These are phyloP conservation scores for Podarcis muralis DNA, from an alignment of 2,113 vertebrate genomes.

Conservation along the genomic window DNA sequence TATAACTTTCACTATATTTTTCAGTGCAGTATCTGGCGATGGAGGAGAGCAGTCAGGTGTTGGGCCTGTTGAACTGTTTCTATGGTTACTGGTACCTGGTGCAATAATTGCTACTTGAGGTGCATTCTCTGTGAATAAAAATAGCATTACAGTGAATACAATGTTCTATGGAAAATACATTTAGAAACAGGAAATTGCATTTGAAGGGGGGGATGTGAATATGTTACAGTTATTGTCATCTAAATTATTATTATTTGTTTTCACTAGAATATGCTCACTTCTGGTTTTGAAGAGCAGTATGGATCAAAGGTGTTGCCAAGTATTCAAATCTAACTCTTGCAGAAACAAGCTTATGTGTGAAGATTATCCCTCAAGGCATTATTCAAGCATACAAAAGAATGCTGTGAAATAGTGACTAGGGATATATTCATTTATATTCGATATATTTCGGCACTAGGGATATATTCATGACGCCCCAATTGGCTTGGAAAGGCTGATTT, in stretches of 20 bases:
- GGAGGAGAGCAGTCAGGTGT: conserved; percentile 98
- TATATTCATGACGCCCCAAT: neutral
- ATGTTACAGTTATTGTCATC: conserved; percentile 5
- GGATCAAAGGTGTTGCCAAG: neutral
- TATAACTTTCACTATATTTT: conserved; percentile 98
- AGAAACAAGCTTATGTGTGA: neutral
- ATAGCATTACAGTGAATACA: conserved; percentile 67
- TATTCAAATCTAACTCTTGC: neutral
- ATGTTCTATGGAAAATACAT: conserved; percentile 48
- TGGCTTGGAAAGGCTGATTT: neutral
- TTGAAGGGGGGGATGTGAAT: conserved; percentile 19
- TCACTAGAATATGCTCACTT: conserved; percentile 5
- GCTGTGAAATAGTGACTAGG: neutral
- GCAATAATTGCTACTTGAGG: conserved; percentile 86
- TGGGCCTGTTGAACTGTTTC: conserved; percentile 91
- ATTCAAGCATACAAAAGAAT: neutral
- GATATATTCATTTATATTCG: neutral
- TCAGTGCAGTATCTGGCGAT: conserved; percentile 95
- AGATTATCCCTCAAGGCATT: neutral
- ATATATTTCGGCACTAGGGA: neutral
- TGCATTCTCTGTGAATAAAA: conserved; percentile 87
- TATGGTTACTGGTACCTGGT: conserved; percentile 91
- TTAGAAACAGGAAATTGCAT: conserved; percentile 53
- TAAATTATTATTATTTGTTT: conserved; percentile 36
- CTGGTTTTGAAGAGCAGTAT: neutral